Evolutionary conservation across 1,140 invertebrate species (phyloP), one percentile per base, ranked within the genome.

Genomic region (Parapsyche elsis): DNA sequence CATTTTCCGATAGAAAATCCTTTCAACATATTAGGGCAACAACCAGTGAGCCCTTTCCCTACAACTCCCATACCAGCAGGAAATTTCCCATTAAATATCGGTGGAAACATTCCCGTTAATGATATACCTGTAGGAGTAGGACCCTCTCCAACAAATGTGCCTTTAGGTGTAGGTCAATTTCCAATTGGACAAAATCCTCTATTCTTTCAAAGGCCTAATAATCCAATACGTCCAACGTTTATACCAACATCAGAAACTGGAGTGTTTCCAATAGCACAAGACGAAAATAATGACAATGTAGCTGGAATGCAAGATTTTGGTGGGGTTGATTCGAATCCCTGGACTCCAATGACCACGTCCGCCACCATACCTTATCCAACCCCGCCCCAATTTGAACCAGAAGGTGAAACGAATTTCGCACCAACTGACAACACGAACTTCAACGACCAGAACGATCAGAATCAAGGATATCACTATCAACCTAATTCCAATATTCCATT

Each of bases 381-480:
- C 9, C 77, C 59, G 79, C 23, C 57, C 9, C 80, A 80, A 9
- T 67, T 76, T 53, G 61, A 26, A 19, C 71, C 77, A 77, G 75
- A 79, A 21, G 19, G 49, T 30, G 80, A 71, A 70, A 49, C 67
- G 1, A 49, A 49, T 10, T 64, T 64, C 5, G 24, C 46, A 64
- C 75, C 46, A 38, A 61, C 53, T 14, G 74, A 76, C 9, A 46
- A 64, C 61, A 74, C 57, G 46, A 77, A 23, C 23, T 9, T 64
- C 0, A 49, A 78, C 26, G 16, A 61, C 16, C 81, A 82, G 64
- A 76, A 80, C 12, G 76, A 83, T 21, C 73, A 81, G 23, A 74
- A 71, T 16, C 77, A 83, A 57, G 82, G 82, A 53, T 83, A 83
- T 44, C 75, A 77, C 9, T 83, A 83, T 30, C 78, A 79, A 57